Conservation (phyloP, 2,113 vertebrate genomes). For the Oxygymnocypris stewartii region DNA sequence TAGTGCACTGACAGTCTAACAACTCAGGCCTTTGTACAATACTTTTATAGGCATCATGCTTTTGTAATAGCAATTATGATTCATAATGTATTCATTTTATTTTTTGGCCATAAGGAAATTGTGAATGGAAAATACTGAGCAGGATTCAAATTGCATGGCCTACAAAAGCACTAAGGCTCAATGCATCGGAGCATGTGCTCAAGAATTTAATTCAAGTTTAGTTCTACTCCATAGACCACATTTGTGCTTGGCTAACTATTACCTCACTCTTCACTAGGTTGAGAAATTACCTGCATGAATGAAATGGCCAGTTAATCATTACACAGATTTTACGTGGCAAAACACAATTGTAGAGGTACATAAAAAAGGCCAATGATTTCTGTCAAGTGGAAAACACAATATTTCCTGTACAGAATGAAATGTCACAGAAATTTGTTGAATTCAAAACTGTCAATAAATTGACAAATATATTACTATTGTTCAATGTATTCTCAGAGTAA, state of each 20-base stretch:
- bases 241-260: neutral
- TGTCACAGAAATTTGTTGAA: neutral
- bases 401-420: neutral
- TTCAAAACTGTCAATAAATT: neutral
- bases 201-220: neutral
- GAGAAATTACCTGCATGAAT: slow-evolving; percentile 13
- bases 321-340: neutral
- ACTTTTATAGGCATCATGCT: neutral
- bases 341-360: neutral
- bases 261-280: neutral
- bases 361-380: neutral
- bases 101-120: neutral
- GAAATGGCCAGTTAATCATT: neutral
- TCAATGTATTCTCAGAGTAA: neutral
- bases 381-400: neutral
- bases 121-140: neutral
- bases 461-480: neutral
- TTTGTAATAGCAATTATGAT: neutral
- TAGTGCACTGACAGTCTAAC: neutral
- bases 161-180: neutral
- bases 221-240: neutral
- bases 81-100: neutral
- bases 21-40: neutral
- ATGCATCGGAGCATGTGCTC: neutral
- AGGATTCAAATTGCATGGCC: neutral